A percentile compares a stretch with the other conserved stretches of the same genome.
These are phyloP conservation scores for Liodrosophila aerea DNA, from an alignment of 2,888 invertebrate species.

Conservation along the genomic window DNA sequence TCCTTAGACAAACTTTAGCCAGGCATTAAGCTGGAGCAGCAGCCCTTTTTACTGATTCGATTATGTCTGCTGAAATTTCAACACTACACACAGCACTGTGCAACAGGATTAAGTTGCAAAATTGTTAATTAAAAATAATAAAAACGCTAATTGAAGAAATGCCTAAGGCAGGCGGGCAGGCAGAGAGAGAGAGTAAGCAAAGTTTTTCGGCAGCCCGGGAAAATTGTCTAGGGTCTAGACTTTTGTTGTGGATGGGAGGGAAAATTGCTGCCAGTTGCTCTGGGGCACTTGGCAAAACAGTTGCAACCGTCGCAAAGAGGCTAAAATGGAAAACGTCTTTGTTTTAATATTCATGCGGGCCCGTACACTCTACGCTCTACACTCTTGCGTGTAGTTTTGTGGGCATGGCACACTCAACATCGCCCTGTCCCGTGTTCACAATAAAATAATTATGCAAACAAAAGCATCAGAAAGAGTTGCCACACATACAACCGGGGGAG, in stretches of 20 bases:
- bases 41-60: constrained; percentile 53
- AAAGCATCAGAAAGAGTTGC: constrained; percentile 29
- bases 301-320: constrained; percentile 46
- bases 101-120: constrained; percentile 68
- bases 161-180: constrained; percentile 50
- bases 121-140: constrained; percentile 77
- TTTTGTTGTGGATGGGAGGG: constrained; percentile 5
- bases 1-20: constrained; percentile 67
- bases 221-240: constrained; percentile 60
- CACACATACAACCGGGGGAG: constrained; percentile 10
- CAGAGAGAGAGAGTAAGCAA: constrained; percentile 18
- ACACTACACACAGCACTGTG: constrained; percentile 39
- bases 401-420: constrained; percentile 34
- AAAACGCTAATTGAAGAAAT: constrained; percentile 74
- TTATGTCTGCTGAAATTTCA: constrained; percentile 53
- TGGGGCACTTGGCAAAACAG: constrained; percentile 54
- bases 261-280: constrained; percentile 30
- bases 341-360: constrained; percentile 70
- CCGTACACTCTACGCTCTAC: too few relatives aligned
- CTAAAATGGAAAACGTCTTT: constrained; percentile 48
- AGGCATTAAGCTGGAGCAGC: constrained; percentile 50
- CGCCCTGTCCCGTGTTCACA: constrained; percentile 40
- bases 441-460: constrained; percentile 76
- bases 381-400: constrained; percentile 45
- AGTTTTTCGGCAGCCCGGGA: constrained; percentile 47